Evolutionary conservation across 2,797 vertebrate species (phyloP), one percentile per base, ranked within the genome.

Genomic region (Bovichtus variegatus): DNA sequence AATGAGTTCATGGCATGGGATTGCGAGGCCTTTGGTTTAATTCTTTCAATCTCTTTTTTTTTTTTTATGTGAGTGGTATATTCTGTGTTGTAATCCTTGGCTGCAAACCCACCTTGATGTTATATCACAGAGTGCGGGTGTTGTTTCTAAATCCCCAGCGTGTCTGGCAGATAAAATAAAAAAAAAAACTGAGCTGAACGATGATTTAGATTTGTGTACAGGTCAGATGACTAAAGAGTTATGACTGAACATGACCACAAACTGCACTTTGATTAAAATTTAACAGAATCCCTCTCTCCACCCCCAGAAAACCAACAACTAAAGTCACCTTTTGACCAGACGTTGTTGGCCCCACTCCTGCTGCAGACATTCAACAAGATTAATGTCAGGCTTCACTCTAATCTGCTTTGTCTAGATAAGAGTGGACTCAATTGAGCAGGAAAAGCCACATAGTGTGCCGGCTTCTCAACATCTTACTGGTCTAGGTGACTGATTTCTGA

Each of bases 321-420:
- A 76, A 74, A 78, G 55, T 44, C 57, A 67, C 60, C 71, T 50
- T 67, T 25, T 59, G 66, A 67, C 78, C 67, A 61, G 46, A 60
- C 11, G 5, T 25, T 38, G 58, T 66, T 68, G 53, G 23, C 69
- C 66, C 68, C 23, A 15, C 36, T 77, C 44, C 57, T 69, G 46
- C 62, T 57, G 49, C 58, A 78, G 81, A 81, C 69, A 49, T 84
- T 76, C 67, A 87, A 57, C 54, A 83, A 84, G 80, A 91, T 89
- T 62, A 80, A 85, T 87, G 76, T 41, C 31, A 13, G 51, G 61
- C 70, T 83, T 81, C 63, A 60, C 49, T 81, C 64, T 81, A 88
- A 87, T 82, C 69, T 84, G 68, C 82, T 87, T 89, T 81, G 54
- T 78, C 54, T 64, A 61, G 46, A 83, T 80, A 71, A 78, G 69